Conservation (phyloP, 2,797 vertebrate genomes). For the Channallabes apus region DNA sequence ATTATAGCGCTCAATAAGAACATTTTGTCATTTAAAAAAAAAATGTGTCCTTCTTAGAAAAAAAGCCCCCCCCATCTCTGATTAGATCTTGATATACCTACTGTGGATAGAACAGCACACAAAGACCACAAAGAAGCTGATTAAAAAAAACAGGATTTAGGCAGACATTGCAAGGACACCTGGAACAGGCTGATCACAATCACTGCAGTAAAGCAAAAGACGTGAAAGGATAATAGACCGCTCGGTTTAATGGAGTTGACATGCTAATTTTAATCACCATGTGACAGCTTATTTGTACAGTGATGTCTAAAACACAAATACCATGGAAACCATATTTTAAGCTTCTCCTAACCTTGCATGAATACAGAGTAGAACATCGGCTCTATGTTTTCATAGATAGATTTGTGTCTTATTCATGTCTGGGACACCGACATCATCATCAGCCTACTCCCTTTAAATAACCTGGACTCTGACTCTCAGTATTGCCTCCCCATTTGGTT, state of each 20-base stretch:
- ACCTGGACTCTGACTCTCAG: not conserved
- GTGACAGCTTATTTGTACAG: not conserved
- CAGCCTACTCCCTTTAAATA: not conserved
- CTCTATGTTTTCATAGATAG: not conserved
- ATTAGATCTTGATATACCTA: not conserved
- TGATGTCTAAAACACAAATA: constrained; percentile 6
- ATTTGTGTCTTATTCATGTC: not conserved
- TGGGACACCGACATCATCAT: not conserved
- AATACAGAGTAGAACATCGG: not conserved
- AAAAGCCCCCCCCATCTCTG: not conserved
- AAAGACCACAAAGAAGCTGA: constrained; percentile 26
- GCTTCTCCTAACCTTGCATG: not conserved
- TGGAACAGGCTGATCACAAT: not conserved
- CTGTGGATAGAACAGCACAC: not conserved
- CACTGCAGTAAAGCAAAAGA: constrained; percentile 10
- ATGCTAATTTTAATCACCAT: constrained; percentile 1
- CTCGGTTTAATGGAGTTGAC: constrained; percentile 4
- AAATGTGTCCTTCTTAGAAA: not conserved
- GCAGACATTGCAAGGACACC: constrained; percentile 8
- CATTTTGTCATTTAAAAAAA: not conserved
- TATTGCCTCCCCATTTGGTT: not conserved
- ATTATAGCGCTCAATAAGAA: not conserved
- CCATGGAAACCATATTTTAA: not conserved
- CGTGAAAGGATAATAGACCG: not conserved
- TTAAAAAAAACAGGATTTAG: not conserved